Base-by-base conservation (phyloP, 1,140 invertebrate genomes). In the Rhyacophila brunnea region DNA sequence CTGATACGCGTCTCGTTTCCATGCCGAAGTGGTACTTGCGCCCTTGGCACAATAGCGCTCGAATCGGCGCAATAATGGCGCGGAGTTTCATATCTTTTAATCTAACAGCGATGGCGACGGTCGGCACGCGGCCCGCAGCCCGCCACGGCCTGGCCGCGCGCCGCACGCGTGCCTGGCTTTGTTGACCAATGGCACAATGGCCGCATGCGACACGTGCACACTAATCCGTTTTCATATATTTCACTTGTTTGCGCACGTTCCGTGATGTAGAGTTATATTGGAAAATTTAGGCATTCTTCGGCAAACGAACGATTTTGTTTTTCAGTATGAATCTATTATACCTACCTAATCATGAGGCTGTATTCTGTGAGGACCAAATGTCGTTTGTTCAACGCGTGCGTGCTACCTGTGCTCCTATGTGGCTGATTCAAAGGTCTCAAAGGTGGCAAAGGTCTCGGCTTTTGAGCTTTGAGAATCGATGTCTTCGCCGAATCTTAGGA, bases 161-260 rank as follows among this genome's bases (percentile, higher is more conserved):
- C 35, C 58, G 67, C 71, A 74, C 73, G 72, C 74, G 75, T 74
- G 75, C 74, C 73, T 74, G 71, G 61, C 65, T 58, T 49, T 58
- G 62, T 66, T 73, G 72, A 28, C 73, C 68, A 18, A n/a, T 14
- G 52, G 2, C 11, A 55, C 52, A 55, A 55, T 61, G 36, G 57
- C 28, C 19, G 32, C 52, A 14, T 19, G 28, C 48, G 19, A 45
- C 14, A 36, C 15, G 44, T 36, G 42, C 49, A 59, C 20, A 52
- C 56, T 64, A 64, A 64, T 64, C 62, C 58, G 17, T 32, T 57
- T 53, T 40, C 56, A 28, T 28, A 64, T 64, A 60, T 64, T 64
- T 64, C 58, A 60, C 62, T 59, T 57, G 62, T 64, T 64, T 59
- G 57, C 52, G 51, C 62, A 45, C 47, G 17, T 45, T 19, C 32